These are phyloP conservation scores for Corydoras sp. DNA, from an alignment of 2,113 vertebrate species.

Conservation along the genomic window DNA sequence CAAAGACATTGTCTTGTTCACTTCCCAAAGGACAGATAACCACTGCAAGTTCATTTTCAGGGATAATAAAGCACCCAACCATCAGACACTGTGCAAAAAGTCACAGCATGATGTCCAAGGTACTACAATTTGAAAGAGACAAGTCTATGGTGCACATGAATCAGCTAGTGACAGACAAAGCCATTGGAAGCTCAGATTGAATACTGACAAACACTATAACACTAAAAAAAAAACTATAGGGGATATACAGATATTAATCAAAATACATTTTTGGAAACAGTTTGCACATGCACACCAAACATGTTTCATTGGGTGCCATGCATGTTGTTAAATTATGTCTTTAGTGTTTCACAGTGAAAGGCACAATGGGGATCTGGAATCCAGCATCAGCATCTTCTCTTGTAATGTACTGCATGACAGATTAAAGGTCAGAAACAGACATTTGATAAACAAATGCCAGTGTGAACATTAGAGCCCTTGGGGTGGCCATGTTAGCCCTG, in stretches of 20 bases:
- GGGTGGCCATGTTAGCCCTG: constrained; percentile 8
- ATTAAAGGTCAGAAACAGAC: constrained; percentile 39
- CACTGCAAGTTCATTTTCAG: constrained; percentile 65
- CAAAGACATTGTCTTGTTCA: constrained; percentile 3
- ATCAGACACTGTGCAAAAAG: constrained; percentile 36
- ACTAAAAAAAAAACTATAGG: too few species aligned
- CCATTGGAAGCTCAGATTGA: too few species aligned
- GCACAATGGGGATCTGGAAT: background rate
- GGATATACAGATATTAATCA: too few species aligned
- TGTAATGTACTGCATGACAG: constrained; percentile 29
- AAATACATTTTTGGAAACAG: too few species aligned
- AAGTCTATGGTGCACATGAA: constrained; percentile 47
- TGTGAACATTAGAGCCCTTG: constrained; percentile 18
- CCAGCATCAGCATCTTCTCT: too few species aligned
- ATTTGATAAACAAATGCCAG: constrained; percentile 44
- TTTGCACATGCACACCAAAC: too few species aligned
- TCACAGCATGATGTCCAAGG: constrained; percentile 24
- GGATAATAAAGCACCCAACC: constrained; percentile 40
- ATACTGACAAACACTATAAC: too few species aligned
- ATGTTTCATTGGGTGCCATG: too few species aligned
- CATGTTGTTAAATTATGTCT: background rate
- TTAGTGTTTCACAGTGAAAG: constrained; percentile 4
- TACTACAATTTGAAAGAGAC: constrained; percentile 49
- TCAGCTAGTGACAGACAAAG: constrained; percentile 35
- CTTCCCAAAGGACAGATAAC: constrained; percentile 20